Percentiles rank a stretch among this genome's conserved stretches.
phyloP scores from a whole-genome alignment of 2,113 vertebrate species.

The Physeter macrocephalus region DNA sequence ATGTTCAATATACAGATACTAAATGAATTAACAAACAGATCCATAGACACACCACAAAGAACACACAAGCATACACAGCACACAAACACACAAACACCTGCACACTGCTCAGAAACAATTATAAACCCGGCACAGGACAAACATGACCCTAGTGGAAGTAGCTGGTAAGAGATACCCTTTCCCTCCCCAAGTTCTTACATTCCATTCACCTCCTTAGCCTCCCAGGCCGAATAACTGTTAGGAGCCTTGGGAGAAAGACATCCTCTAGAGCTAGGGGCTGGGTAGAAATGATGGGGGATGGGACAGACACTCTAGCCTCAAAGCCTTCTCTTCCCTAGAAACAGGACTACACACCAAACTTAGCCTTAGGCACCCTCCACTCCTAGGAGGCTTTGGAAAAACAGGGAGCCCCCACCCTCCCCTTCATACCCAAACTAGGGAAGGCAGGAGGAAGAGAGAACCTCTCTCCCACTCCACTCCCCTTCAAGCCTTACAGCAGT shows the following conservation, averaged over 20 bases:
- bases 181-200: constrained; percentile 12
- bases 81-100: neutral
- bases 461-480: neutral
- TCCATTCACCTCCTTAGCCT: constrained; percentile 28
- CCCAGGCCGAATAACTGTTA: neutral
- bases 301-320: neutral
- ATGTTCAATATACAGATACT: neutral
- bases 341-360: constrained; percentile 2
- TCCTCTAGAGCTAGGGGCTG: neutral
- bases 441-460: neutral
- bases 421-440: neutral
- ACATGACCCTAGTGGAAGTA: neutral
- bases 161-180: neutral
- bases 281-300: constrained; percentile 9
- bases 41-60: neutral
- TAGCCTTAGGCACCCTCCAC: neutral
- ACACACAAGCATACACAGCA: neutral
- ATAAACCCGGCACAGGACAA: neutral
- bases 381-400: constrained; percentile 16
- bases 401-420: neutral
- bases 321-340: neutral
- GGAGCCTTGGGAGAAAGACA: constrained; percentile 30
- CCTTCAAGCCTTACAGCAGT: constrained; percentile 25
- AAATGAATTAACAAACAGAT: constrained; percentile 15
- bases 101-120: constrained; percentile 22